Evolutionary conservation across 2,888 invertebrate genomes (phyloP).

Genomic region (Sepiola atlantica): DNA sequence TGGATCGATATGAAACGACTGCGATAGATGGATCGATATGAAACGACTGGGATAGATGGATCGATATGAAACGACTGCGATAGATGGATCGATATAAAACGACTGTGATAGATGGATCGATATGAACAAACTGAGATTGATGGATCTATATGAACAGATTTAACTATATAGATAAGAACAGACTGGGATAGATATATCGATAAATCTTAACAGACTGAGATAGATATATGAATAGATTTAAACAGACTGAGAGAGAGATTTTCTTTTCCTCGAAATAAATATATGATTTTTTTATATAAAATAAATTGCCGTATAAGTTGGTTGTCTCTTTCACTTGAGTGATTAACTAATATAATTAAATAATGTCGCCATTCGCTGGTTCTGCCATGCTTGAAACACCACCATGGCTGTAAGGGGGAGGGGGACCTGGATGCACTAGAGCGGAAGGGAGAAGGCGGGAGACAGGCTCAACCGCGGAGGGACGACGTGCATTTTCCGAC

Average conservation of each 20-base stretch:
- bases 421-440: neutral
- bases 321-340: neutral
- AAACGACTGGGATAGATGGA: too few relatives aligned
- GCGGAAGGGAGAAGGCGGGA: neutral
- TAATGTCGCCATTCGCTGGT: neutral
- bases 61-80: too few relatives aligned
- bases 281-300: neutral
- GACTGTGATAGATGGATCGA: neutral
- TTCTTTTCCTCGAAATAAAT: neutral
- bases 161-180: neutral
- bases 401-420: neutral
- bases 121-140: neutral
- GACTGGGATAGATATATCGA: neutral
- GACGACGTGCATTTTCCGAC: neutral
- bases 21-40: too few relatives aligned
- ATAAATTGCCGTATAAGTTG: neutral
- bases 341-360: neutral
- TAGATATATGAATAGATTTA: neutral
- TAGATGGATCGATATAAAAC: too few relatives aligned
- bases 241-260: neutral
- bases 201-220: neutral
- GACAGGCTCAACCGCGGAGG: neutral
- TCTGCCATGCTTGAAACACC: neutral
- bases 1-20: too few relatives aligned
- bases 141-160: neutral